Percentiles rank a stretch among this genome's conserved stretches.
phyloP scores from a whole-genome alignment of 2,797 vertebrate species.

The Phoxinus dragarum region DNA sequence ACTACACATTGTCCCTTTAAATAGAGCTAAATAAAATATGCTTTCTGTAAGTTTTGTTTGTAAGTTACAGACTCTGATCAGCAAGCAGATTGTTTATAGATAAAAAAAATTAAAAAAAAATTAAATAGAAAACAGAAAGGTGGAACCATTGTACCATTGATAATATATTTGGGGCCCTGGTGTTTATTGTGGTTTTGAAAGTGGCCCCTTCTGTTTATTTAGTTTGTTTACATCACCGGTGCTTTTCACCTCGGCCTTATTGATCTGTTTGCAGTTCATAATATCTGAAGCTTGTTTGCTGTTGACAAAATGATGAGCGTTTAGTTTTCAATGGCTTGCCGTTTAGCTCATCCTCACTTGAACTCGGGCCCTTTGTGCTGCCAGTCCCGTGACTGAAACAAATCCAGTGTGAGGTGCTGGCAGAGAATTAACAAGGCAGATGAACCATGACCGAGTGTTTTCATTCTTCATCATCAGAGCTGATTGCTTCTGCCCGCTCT shows the following conservation, averaged over 20 bases:
- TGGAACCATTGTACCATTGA: not conserved
- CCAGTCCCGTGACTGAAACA: slow-evolving; percentile 22
- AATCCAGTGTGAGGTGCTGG: slow-evolving; percentile 21
- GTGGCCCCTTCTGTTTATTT: not conserved
- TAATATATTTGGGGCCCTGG: not conserved
- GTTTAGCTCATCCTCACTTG: slow-evolving; percentile 34
- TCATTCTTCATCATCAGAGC: slow-evolving; percentile 26
- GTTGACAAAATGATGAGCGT: slow-evolving; percentile 13
- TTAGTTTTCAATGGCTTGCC: slow-evolving; percentile 22
- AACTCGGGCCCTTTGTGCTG: slow-evolving; percentile 19
- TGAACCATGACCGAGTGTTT: slow-evolving; percentile 32
- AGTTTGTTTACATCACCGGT: slow-evolving; percentile 17
- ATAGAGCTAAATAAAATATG: not conserved
- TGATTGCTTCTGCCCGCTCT: slow-evolving; percentile 17
- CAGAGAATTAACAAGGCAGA: slow-evolving; percentile 47
- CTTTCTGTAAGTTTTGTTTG: no score
- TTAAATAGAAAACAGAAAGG: not conserved
- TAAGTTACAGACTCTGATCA: not conserved
- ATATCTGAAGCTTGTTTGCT: slow-evolving; percentile 28
- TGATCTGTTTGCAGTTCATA: slow-evolving; percentile 37
- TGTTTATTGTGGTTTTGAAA: not conserved
- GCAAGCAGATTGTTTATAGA: not conserved
- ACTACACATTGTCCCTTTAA: no score
- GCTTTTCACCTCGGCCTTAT: slow-evolving; percentile 6
- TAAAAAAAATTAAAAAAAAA: not conserved